Percentiles rank a stretch among this genome's conserved stretches.
phyloP scores from a whole-genome alignment of 2,888 invertebrate species.

The Spisula subtruncata region DNA sequence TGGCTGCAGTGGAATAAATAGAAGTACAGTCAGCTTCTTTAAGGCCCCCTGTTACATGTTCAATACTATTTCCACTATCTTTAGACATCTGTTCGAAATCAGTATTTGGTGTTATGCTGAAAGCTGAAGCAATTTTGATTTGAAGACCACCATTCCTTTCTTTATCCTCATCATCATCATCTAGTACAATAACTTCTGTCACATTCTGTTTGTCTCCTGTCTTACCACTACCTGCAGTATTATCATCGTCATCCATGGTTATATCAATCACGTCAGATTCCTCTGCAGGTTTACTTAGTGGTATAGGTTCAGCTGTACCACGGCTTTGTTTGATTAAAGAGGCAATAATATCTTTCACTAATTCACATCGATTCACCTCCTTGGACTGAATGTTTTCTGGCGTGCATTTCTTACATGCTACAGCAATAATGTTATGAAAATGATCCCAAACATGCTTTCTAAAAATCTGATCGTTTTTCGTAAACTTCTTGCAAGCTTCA shows the following conservation, averaged over 20 bases:
- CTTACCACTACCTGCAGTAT: conserved; percentile 15
- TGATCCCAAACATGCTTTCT: conserved; percentile 77
- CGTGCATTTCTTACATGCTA: conserved; percentile 60
- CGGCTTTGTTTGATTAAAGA: conserved; percentile 47
- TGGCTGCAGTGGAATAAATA: background rate
- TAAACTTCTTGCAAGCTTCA: conserved; percentile 69
- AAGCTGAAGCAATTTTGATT: conserved; percentile 54
- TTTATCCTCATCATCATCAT: conserved; percentile 58
- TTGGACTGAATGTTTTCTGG: conserved; percentile 42
- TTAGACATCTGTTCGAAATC: conserved; percentile 40
- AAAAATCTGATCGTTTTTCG: conserved; percentile 70
- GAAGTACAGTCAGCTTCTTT: background rate
- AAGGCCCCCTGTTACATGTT: background rate
- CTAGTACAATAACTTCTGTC: conserved; percentile 62
- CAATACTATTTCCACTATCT: background rate
- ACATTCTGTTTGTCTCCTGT: background rate
- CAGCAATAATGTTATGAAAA: conserved; percentile 63
- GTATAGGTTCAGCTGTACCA: background rate
- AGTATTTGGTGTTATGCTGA: conserved; percentile 58
- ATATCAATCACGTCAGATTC: conserved; percentile 68
- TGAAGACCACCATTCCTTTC: conserved; percentile 35
- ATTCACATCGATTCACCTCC: conserved; percentile 49
- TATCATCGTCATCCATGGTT: conserved; percentile 68
- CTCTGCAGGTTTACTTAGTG: conserved; percentile 32
- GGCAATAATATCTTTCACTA: conserved; percentile 65